These are phyloP conservation scores for Oncorhynchus masou DNA, from an alignment of 2,113 vertebrate species.

Conservation along the genomic window DNA sequence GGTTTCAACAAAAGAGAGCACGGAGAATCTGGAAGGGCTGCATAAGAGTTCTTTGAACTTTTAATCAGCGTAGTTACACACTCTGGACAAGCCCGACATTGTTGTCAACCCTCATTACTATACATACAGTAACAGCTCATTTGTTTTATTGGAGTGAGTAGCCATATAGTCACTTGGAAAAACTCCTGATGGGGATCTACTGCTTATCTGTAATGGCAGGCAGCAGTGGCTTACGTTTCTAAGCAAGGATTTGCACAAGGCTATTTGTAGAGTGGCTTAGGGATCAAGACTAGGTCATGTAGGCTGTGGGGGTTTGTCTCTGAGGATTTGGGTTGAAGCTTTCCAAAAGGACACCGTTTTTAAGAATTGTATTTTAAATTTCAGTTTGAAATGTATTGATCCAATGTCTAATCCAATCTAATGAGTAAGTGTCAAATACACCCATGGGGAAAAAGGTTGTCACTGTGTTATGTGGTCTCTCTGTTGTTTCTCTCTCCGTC, in stretches of 20 bases:
- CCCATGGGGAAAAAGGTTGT: background rate
- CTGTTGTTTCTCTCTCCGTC: background rate
- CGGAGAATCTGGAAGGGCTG: background rate
- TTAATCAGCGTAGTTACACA: slow-evolving; percentile 32
- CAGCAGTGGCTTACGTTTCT: slow-evolving; percentile 11
- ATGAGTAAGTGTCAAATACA: background rate
- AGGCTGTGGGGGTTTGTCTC: background rate
- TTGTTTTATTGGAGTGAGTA: slow-evolving; percentile 17
- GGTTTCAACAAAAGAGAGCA: background rate
- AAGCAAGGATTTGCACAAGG: slow-evolving; percentile 6
- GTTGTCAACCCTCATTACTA: slow-evolving; percentile 36
- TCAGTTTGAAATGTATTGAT: background rate
- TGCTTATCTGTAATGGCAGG: slow-evolving; percentile 3
- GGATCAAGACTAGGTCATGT: background rate
- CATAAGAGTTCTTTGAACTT: slow-evolving; percentile 49
- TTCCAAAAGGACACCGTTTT: background rate
- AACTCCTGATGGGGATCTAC: slow-evolving; percentile 9
- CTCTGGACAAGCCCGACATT: slow-evolving; percentile 45
- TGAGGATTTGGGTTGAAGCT: background rate
- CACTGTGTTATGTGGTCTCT: background rate
- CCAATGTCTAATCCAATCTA: background rate
- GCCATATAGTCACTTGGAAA: slow-evolving; percentile 8
- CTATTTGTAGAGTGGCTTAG: slow-evolving; percentile 13
- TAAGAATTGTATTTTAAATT: background rate
- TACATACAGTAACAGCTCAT: slow-evolving; percentile 8